Evolutionary conservation across 2,888 invertebrate species (phyloP).

Genomic region (Patella pellucida): DNA sequence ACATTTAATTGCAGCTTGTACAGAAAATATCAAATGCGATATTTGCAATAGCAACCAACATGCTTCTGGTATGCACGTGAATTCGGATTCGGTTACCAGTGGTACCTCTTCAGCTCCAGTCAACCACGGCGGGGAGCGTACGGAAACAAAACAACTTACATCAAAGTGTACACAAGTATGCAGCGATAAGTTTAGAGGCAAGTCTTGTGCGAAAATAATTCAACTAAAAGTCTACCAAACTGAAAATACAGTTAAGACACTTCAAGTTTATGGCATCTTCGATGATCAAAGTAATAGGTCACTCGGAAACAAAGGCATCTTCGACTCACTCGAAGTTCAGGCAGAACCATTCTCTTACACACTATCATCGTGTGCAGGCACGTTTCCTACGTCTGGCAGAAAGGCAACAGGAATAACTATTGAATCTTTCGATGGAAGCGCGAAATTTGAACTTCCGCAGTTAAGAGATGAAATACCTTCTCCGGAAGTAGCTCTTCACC

Average conservation of each 20-base stretch:
- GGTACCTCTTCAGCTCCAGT: no score
- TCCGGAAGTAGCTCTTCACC: constrained; percentile 20
- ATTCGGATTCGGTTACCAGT: neutral
- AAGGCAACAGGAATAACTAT: neutral
- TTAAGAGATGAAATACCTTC: neutral
- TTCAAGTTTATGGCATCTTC: neutral
- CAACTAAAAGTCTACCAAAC: neutral
- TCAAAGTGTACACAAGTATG: neutral
- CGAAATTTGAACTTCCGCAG: neutral
- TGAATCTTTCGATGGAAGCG: neutral
- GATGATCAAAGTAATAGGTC: neutral
- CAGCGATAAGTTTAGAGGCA: neutral
- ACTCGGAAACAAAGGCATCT: neutral
- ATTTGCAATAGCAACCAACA: neutral
- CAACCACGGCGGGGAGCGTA: neutral
- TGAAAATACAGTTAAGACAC: neutral
- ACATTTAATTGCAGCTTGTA: neutral
- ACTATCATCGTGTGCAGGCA: neutral
- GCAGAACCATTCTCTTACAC: neutral
- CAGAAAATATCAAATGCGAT: neutral
- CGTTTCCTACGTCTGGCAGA: neutral
- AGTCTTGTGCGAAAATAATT: neutral
- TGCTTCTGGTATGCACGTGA: neutral
- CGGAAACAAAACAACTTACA: neutral
- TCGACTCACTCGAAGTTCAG: neutral